phyloP scores from a whole-genome alignment of 1,140 invertebrate genomes.

The Lordiphosa collinella region DNA sequence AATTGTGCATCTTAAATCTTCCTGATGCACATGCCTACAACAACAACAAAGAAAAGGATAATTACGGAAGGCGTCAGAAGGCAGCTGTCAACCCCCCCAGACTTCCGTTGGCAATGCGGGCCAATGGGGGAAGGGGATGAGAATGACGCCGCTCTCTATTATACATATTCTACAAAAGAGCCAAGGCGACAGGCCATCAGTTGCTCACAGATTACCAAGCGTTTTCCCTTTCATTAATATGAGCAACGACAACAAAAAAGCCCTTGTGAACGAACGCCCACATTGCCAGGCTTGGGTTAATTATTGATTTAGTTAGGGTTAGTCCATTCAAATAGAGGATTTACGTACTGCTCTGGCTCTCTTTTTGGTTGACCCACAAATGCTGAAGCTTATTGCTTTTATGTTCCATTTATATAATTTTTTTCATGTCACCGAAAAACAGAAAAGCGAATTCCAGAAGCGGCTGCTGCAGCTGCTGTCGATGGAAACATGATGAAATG shows the following conservation, averaged over 20 bases:
- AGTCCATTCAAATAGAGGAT: neutral
- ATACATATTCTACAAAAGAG: neutral
- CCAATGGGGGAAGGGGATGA: neutral
- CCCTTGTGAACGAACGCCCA: slow-evolving; percentile 3
- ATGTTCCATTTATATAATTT: slow-evolving; percentile 5
- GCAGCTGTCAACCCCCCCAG: slow-evolving; percentile 3
- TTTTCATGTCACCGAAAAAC: slow-evolving; percentile 6
- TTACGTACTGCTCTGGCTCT: too few species aligned
- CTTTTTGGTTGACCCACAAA: too few species aligned
- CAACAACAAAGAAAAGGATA: slow-evolving; percentile 5
- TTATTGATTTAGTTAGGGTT: neutral
- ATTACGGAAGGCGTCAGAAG: slow-evolving; percentile 10
- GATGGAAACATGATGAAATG: slow-evolving; percentile 10
- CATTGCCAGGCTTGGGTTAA: slow-evolving; percentile 4
- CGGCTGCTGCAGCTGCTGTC: neutral
- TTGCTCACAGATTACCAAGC: slow-evolving; percentile 9
- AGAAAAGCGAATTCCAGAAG: neutral
- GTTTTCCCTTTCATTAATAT: slow-evolving; percentile 12
- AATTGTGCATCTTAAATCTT: slow-evolving; percentile 12
- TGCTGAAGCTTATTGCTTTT: neutral
- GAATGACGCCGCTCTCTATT: slow-evolving; percentile 7
- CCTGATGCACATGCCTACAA: slow-evolving; percentile 1
- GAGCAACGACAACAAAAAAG: slow-evolving; percentile 4
- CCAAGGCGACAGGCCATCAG: slow-evolving; percentile 5
- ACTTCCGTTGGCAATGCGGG: slow-evolving; percentile 5